These are phyloP conservation scores for Lates calcarifer DNA, from an alignment of 2,113 vertebrate genomes.

Conservation along the genomic window DNA sequence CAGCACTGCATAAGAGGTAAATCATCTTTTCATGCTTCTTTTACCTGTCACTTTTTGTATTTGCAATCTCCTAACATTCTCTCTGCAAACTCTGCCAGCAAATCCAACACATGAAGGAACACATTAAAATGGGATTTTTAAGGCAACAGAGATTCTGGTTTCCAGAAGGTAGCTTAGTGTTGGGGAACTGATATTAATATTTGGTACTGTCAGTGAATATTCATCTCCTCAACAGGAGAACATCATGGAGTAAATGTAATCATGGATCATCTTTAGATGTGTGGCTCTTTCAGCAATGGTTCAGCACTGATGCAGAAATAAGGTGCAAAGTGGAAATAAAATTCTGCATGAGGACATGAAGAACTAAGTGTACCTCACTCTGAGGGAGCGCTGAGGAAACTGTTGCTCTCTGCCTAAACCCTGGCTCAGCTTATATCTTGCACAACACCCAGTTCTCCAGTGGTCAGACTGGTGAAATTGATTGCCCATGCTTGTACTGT, in stretches of 20 bases:
- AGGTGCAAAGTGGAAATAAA: conserved; percentile 21
- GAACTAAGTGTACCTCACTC: conserved; percentile 8
- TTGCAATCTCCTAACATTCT: not conserved
- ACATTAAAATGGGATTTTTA: not conserved
- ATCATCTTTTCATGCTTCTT: conserved; percentile 10
- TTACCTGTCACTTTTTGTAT: conserved; percentile 4
- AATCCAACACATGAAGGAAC: not conserved
- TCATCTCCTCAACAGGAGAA: not conserved
- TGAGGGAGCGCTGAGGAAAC: conserved; percentile 28
- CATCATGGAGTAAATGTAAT: not conserved
- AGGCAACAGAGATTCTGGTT: not conserved
- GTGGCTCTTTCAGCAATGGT: not conserved
- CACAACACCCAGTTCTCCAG: conserved; percentile 48
- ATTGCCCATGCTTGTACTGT: conserved; percentile 76
- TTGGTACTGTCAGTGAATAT: not conserved
- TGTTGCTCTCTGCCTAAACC: conserved; percentile 39
- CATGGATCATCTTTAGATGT: conserved; percentile 10
- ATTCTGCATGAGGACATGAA: conserved; percentile 3
- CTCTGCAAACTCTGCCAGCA: not conserved
- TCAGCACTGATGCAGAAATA: conserved; percentile 7
- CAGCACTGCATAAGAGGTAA: not conserved
- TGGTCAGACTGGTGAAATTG: conserved; percentile 69
- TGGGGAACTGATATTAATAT: not conserved
- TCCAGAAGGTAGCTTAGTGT: not conserved
- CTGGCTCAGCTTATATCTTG: conserved; percentile 58